Base-by-base conservation (phyloP, 2,113 vertebrate genomes). In the Cynocephalus volans region DNA sequence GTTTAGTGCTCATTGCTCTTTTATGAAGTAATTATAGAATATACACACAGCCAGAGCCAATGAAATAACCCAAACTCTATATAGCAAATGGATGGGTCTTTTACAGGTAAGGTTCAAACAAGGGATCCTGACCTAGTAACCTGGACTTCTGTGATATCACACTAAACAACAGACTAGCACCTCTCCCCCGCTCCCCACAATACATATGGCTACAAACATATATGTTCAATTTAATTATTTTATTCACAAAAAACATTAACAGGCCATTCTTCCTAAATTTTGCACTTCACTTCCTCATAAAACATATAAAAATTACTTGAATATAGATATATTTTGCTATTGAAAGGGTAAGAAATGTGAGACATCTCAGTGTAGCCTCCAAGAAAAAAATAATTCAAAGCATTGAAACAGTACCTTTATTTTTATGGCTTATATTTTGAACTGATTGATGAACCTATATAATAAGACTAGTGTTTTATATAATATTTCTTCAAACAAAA, bases 391-490 rank as follows among this genome's bases (percentile, higher is more conserved):
- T 93, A 10, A 56, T 97, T 96, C 65, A 93, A 98, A 93, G 3
- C 33, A 97, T 28, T 13, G 62, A 89, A 52, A 95, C 88, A 91
- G 48, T 97, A 96, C 62, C 97, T 98, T 97, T 96, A 90, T 98
- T 98, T 98, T 98, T 93, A 86, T 88, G 28, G 64, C 88, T 95
- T 97, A 60, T 93, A 92, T 90, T 97, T 97, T 88, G 9, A 98
- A 41, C 18, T 93, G 73, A 96, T 79, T 33, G 91, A 96, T 67
- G 92, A 94, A 95, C n/a, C 92, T 54, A 73, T 72, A 65, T 97
- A 97, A 97, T 97, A 98, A 98, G 79, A 97, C 50, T 90, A 69
- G 97, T 98, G 98, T 98, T 98, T 98, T 96, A 96, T 56, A 97
- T 31, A 97, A 85, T 95, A 93, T 83, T 12, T 96, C 87, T 97